Percentiles rank a stretch among this genome's conserved stretches.
These are phyloP conservation scores for Crocidura indochinensis DNA, from an alignment of 2,797 vertebrate species.

Conservation along the genomic window DNA sequence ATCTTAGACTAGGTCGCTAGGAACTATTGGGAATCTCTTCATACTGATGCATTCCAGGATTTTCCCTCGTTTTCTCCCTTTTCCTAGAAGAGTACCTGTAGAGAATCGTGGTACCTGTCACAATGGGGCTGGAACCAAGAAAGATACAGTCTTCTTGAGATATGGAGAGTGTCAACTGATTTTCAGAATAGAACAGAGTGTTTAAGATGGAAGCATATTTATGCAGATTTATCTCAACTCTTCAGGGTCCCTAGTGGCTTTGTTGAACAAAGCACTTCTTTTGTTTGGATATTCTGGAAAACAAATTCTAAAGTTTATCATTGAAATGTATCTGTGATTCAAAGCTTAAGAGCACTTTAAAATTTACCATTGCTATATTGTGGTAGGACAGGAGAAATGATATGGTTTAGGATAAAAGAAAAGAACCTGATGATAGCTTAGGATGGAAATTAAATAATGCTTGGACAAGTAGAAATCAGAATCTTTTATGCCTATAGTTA, in stretches of 20 bases:
- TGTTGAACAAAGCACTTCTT: background rate
- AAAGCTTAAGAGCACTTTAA: background rate
- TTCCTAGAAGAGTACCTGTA: conserved; percentile 54
- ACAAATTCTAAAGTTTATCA: background rate
- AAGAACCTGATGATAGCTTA: background rate
- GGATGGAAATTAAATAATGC: background rate
- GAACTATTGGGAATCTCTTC: background rate
- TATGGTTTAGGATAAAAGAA: background rate
- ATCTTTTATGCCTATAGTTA: background rate
- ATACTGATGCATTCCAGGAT: background rate
- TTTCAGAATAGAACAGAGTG: background rate
- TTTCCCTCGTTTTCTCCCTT: background rate
- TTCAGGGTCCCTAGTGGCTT: background rate
- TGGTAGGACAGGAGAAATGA: background rate
- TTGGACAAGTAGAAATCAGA: background rate
- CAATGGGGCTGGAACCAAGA: background rate
- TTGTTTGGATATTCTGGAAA: background rate
- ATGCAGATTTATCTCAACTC: background rate
- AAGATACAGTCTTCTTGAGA: background rate
- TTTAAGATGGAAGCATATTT: conserved; percentile 20
- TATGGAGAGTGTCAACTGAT: background rate
- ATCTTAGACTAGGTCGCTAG: background rate
- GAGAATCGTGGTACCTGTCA: background rate
- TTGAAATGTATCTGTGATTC: background rate
- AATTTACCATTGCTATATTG: background rate